Evolutionary conservation across 2,797 vertebrate species (phyloP).

Genomic region (Cyprinella venusta): DNA sequence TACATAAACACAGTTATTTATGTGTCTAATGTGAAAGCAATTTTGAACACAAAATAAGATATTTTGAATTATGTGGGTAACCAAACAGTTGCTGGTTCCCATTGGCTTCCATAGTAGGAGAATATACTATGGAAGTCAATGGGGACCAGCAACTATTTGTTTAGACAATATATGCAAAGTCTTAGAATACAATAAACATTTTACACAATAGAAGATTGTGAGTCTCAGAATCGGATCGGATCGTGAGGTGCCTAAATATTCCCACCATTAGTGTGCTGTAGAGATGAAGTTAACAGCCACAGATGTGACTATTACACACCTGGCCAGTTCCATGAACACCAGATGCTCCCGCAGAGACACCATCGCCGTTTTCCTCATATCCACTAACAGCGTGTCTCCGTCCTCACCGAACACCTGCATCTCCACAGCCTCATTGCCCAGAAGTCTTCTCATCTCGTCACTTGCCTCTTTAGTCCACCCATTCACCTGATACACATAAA

Average conservation of each 20-base stretch:
- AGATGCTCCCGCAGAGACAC: conserved; percentile 77
- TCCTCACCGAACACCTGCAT: conserved; percentile 73
- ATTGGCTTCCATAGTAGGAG: no score
- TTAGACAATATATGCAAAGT: no score
- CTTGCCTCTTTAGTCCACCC: conserved; percentile 73
- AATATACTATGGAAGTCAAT: no score
- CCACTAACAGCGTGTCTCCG: conserved; percentile 71
- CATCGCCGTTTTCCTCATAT: conserved; percentile 73
- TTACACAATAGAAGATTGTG: no score
- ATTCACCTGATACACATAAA: conserved; percentile 61
- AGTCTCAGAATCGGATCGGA: not conserved
- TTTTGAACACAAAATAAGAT: no score
- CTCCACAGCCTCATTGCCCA: conserved; percentile 67
- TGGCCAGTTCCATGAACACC: conserved; percentile 77
- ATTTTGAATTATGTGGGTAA: no score
- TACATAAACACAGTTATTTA: no score
- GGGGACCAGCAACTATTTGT: no score
- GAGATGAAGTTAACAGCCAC: not conserved
- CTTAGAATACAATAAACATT: no score
- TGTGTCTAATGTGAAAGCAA: no score
- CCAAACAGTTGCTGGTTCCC: no score
- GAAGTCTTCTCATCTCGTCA: conserved; percentile 67
- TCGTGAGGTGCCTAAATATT: not conserved
- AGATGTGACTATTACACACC: conserved; percentile 56
- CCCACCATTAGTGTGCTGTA: not conserved